Base-by-base conservation (phyloP, 2,113 vertebrate species). In the Microtus montanus region DNA sequence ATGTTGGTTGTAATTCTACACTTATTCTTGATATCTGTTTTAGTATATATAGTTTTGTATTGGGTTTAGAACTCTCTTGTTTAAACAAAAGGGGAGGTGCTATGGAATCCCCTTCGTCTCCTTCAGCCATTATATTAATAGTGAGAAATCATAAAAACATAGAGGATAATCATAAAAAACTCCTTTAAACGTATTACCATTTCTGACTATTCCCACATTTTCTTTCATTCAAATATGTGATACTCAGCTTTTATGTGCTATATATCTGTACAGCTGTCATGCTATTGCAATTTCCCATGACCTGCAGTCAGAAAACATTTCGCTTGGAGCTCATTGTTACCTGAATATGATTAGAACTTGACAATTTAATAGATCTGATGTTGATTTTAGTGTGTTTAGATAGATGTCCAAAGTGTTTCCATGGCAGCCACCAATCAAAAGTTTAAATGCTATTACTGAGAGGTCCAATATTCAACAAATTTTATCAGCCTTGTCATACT, bases 291-390 rank as follows among this genome's bases (percentile, higher is more conserved):
- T 44, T 8, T 83, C 22, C 75, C 84, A 78, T 83, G 24, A 91
- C 47, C 64, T 90, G 33, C 2, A 66, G n/a, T 94, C 80, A 92
- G 58, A 73, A 44, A 83, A 15, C 3, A 61, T 95, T 96, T 90
- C 3, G 9, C 11, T 89, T 20, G 78, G 83, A 85, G 49, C 0
- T 3, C 15, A 41, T 49, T 87, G 54, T 64, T 87, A 79, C 66
- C 44, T 84, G n/a, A 68, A 64, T 87, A 61, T 92, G 44, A n/a
- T 49, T 61, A 93, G 8, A 90, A 64, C 3, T 83, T 94, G 84
- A 61, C 33, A 80, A 89, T 94, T 94, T 94, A 92, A 75, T 92
- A 79, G 73, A 92, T 80, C 63, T 90, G 84, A 87, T 87, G 13
- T 87, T 90, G 52, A 95, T 9, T 92, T 94, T 68, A 89, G 6